Evolutionary conservation across 2,113 vertebrate genomes (phyloP).

Genomic region (Chunga burmeisteri): DNA sequence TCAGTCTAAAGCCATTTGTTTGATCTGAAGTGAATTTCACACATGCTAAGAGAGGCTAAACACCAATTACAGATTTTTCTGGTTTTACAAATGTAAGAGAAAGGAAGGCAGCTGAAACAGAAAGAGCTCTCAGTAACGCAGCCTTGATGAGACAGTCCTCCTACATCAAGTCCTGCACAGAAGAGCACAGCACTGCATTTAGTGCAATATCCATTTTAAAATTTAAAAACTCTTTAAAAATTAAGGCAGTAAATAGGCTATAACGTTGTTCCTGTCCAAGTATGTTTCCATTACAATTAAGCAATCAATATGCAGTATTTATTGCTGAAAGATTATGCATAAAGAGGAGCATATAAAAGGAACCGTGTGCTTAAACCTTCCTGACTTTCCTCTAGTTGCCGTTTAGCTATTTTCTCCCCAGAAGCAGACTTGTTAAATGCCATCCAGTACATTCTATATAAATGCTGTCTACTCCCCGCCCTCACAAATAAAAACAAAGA

Average conservation of each 20-base stretch:
- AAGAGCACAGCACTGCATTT: slow-evolving; percentile 19
- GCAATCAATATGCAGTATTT: slow-evolving; percentile 75
- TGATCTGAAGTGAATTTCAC: slow-evolving; percentile 14
- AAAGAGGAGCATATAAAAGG: slow-evolving; percentile 31
- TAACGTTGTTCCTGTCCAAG: slow-evolving; percentile 38
- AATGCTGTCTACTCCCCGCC: not conserved
- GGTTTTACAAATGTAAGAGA: slow-evolving; percentile 8
- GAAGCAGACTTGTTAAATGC: not conserved
- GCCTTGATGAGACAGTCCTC: slow-evolving; percentile 5
- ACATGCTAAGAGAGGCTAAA: slow-evolving; percentile 2
- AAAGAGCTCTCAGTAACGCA: slow-evolving; percentile 29
- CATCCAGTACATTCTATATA: not conserved
- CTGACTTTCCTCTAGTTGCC: slow-evolving; percentile 2
- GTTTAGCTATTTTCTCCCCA: slow-evolving; percentile 31
- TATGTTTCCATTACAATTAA: slow-evolving; percentile 72
- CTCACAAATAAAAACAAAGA: slow-evolving; percentile 43
- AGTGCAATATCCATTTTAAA: slow-evolving; percentile 59
- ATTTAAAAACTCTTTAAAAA: slow-evolving; percentile 74
- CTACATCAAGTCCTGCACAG: not conserved
- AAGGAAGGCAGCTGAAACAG: slow-evolving; percentile 13
- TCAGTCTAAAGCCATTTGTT: not conserved
- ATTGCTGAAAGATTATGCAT: slow-evolving; percentile 47
- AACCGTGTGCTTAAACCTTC: not conserved
- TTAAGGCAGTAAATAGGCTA: slow-evolving; percentile 67
- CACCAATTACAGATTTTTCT: slow-evolving; percentile 36